phyloP scores from a whole-genome alignment of 2,888 invertebrate genomes.

The Frankliniella intonsa region DNA sequence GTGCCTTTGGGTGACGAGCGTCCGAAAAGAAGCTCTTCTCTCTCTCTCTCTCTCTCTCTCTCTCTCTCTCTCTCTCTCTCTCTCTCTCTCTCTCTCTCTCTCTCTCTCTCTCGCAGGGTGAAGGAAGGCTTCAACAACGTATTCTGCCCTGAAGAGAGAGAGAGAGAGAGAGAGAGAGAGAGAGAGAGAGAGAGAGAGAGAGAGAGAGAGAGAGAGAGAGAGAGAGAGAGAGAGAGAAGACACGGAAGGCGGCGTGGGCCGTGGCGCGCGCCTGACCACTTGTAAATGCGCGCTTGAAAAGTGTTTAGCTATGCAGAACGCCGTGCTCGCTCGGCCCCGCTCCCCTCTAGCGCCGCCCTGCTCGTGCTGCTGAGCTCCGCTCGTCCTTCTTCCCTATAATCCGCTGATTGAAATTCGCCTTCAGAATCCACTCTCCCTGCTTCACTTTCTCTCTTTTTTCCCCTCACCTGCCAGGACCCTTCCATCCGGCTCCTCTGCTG shows the following conservation, averaged over 20 bases:
- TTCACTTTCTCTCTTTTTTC: neutral
- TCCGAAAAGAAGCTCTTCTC: no score
- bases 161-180: neutral
- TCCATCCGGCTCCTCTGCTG: no score
- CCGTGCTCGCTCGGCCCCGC: neutral
- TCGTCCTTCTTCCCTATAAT: neutral
- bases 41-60: no score
- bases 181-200: neutral
- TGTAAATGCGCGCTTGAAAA: neutral
- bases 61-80: no score
- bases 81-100: no score
- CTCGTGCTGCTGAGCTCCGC: neutral
- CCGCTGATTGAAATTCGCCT: neutral
- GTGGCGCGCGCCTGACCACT: neutral
- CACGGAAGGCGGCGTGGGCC: neutral
- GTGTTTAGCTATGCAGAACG: slow-evolving; percentile 18
- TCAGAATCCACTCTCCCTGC: neutral
- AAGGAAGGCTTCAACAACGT: no score
- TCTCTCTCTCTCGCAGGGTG: no score
- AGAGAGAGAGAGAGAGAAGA: neutral
- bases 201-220: neutral
- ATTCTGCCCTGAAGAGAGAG: neutral
- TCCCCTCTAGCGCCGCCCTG: neutral
- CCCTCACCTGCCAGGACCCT: neutral
- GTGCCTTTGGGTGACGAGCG: no score